These are phyloP conservation scores for Clupea harengus DNA, from an alignment of 2,113 vertebrate genomes.

Conservation along the genomic window DNA sequence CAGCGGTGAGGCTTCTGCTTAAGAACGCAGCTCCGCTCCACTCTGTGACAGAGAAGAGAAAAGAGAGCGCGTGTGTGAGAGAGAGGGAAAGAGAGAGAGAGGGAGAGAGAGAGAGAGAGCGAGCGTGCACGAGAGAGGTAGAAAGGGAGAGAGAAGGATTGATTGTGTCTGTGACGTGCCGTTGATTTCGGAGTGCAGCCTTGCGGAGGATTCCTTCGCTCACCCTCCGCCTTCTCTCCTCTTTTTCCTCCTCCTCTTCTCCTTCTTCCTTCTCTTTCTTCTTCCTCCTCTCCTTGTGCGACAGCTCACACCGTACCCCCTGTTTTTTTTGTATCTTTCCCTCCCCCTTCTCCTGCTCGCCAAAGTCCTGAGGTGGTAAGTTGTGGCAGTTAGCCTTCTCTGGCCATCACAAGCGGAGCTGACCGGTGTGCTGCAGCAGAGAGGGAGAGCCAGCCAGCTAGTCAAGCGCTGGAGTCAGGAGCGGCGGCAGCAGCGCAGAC, in stretches of 20 bases:
- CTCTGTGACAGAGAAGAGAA: conserved; percentile 50
- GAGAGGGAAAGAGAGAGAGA: neutral
- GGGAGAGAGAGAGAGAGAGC: neutral
- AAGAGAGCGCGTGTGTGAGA: conserved; percentile 42
- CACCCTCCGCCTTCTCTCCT: conserved; percentile 40
- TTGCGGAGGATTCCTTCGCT: conserved; percentile 57
- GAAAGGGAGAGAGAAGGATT: conserved; percentile 29
- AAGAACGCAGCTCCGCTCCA: conserved; percentile 57
- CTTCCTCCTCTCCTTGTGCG: conserved; percentile 15
- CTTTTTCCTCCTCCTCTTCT: neutral
- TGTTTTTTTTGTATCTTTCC: neutral
- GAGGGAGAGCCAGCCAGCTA: conserved; percentile 52
- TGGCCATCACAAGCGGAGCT: conserved; percentile 72
- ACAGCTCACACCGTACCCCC: conserved; percentile 56
- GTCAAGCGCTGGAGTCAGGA: neutral
- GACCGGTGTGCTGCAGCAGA: conserved; percentile 71
- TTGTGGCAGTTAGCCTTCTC: conserved; percentile 74
- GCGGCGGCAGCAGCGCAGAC: neutral
- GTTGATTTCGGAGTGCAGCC: conserved; percentile 50
- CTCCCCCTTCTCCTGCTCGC: neutral
- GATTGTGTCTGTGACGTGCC: conserved; percentile 50
- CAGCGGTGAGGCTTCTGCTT: conserved; percentile 52
- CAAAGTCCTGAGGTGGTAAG: conserved; percentile 74
- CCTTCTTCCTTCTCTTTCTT: conserved; percentile 36
- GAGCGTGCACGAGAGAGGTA: neutral